These are phyloP conservation scores for Dascillus cervinus DNA, from an alignment of 2,888 invertebrate genomes.

Conservation along the genomic window DNA sequence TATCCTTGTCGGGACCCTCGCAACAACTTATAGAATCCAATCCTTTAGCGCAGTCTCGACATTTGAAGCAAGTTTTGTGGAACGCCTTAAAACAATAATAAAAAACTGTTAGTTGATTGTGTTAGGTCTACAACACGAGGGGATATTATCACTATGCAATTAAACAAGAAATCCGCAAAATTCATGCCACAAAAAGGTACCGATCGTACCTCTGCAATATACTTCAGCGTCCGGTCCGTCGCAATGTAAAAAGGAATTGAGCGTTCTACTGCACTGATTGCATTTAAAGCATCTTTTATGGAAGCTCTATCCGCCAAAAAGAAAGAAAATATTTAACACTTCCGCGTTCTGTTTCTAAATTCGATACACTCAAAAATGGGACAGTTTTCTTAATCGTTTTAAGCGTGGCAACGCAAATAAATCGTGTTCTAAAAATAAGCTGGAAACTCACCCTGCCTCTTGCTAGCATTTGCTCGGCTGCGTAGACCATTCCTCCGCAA, in stretches of 20 bases:
- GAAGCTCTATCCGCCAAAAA: constrained; percentile 74
- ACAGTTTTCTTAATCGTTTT: no score
- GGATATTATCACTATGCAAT: no score
- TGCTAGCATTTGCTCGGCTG: constrained; percentile 88
- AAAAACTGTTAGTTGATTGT: no score
- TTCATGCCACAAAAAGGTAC: no score
- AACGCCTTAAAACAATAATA: constrained; percentile 60
- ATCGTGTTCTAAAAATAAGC: no score
- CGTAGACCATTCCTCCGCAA: constrained; percentile 83
- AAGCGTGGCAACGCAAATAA: no score
- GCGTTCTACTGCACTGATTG: constrained; percentile 72
- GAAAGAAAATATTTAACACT: no score
- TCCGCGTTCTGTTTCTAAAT: no score
- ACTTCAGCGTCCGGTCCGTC: constrained; percentile 88
- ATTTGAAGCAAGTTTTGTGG: constrained; percentile 93
- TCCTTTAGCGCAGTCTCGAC: constrained; percentile 77
- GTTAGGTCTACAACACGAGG: no score
- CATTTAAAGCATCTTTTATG: constrained; percentile 88
- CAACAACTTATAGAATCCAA: constrained; percentile 88
- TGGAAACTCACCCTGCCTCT: constrained; percentile 69
- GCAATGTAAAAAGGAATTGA: constrained; percentile 84
- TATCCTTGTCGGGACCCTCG: constrained; percentile 90
- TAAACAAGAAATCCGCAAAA: no score
- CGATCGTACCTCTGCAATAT: constrained; percentile 79
- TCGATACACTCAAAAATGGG: no score